These are phyloP conservation scores for Sinocyclocheilus grahami DNA, from an alignment of 2,113 vertebrate species.

Conservation along the genomic window DNA sequence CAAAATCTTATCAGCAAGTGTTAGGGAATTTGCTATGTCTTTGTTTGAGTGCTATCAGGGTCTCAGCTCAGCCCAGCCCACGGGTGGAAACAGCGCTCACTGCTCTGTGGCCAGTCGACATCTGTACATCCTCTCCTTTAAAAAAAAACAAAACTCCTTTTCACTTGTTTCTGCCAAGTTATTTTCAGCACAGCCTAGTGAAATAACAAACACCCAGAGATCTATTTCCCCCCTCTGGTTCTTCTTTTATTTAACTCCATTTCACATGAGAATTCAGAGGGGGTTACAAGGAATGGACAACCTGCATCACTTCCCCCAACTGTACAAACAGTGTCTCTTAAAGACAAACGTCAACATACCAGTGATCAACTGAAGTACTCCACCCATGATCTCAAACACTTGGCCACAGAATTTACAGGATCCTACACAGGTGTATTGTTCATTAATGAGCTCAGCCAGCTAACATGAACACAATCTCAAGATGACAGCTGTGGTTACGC, in stretches of 20 bases:
- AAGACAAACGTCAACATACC: slow-evolving; percentile 23
- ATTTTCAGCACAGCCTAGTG: slow-evolving; percentile 57
- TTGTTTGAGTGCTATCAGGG: slow-evolving; percentile 22
- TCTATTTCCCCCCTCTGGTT: slow-evolving; percentile 39
- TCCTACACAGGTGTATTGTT: background rate
- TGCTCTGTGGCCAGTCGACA: slow-evolving; percentile 35
- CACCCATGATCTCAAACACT: background rate
- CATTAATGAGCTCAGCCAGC: background rate
- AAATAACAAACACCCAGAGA: slow-evolving; percentile 54
- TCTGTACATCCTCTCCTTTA: slow-evolving; percentile 53
- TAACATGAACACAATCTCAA: background rate
- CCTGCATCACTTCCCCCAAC: slow-evolving; percentile 55
- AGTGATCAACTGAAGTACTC: background rate
- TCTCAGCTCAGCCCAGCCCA: slow-evolving; percentile 15
- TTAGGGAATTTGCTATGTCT: slow-evolving; percentile 38
- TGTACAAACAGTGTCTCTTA: slow-evolving; percentile 18
- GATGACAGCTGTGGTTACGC: slow-evolving; percentile 48
- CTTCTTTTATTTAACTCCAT: background rate
- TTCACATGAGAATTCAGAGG: background rate
- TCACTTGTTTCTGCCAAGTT: slow-evolving; percentile 50
- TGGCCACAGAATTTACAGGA: background rate
- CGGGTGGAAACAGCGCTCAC: slow-evolving; percentile 47
- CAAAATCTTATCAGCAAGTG: slow-evolving; percentile 45
- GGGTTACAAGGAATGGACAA: slow-evolving; percentile 39
- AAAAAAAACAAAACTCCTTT: slow-evolving; percentile 34